These are phyloP conservation scores for Drosophila albomicans DNA, from an alignment of 1,140 invertebrate genomes.

Conservation along the genomic window DNA sequence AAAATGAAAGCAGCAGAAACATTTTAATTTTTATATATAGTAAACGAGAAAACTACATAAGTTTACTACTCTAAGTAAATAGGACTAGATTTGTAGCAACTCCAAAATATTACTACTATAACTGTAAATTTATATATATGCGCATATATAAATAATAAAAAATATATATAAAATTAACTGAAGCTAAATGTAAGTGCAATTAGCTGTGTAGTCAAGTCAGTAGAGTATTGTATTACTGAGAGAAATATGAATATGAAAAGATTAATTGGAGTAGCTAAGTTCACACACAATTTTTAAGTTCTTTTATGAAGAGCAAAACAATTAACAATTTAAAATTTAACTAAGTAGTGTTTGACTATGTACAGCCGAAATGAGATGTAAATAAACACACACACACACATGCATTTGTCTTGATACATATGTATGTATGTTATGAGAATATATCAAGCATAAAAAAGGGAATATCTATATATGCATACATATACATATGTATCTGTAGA, in stretches of 20 bases:
- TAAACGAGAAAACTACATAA: slow-evolving; percentile 33
- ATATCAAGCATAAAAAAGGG: slow-evolving; percentile 11
- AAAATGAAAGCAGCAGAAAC: slow-evolving; percentile 6
- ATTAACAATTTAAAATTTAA: slow-evolving; percentile 12
- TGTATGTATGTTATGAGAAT: slow-evolving; percentile 22
- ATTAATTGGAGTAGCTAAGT: slow-evolving; percentile 6
- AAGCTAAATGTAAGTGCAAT: slow-evolving; percentile 31
- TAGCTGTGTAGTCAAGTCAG: slow-evolving; percentile 23
- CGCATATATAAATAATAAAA: slow-evolving; percentile 13
- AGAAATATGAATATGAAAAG: slow-evolving; percentile 16
- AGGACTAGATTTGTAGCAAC: slow-evolving; percentile 25
- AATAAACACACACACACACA: slow-evolving; percentile 40
- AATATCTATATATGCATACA: slow-evolving; percentile 2
- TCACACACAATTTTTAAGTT: slow-evolving; percentile 18
- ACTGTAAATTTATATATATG: slow-evolving; percentile 35
- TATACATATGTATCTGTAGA: slow-evolving; percentile 10
- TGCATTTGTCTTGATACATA: slow-evolving; percentile 51
- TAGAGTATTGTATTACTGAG: slow-evolving; percentile 10
- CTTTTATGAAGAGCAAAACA: slow-evolving; percentile 8
- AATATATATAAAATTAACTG: slow-evolving; percentile 20
- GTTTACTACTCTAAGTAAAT: slow-evolving; percentile 26
- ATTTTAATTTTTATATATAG: slow-evolving; percentile 36
- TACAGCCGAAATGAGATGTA: slow-evolving; percentile 46
- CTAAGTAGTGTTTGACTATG: slow-evolving; percentile 47
- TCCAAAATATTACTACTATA: slow-evolving; percentile 25